phyloP scores from a whole-genome alignment of 2,797 vertebrate genomes.

The Pangasius krempfi region DNA sequence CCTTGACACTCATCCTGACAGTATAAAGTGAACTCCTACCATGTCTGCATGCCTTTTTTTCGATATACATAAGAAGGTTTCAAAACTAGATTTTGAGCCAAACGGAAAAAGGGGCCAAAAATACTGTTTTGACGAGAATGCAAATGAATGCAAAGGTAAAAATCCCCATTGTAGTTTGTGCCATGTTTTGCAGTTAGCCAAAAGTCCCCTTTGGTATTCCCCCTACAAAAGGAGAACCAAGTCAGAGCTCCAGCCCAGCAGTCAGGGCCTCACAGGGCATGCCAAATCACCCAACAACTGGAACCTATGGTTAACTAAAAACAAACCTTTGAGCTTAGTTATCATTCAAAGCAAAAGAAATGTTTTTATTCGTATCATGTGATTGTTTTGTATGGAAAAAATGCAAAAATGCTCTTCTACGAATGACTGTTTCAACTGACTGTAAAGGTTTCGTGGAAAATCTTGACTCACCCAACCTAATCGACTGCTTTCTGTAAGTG shows the following conservation, averaged over 20 bases:
- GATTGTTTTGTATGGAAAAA: constrained; percentile 32
- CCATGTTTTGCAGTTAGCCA: constrained; percentile 57
- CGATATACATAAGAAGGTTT: constrained; percentile 46
- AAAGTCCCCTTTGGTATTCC: constrained; percentile 66
- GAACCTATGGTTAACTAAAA: constrained; percentile 23
- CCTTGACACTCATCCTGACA: constrained; percentile 51
- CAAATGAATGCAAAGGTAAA: constrained; percentile 72
- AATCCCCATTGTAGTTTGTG: constrained; percentile 64
- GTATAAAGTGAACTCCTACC: constrained; percentile 24
- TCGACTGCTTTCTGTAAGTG: background rate
- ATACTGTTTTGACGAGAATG: constrained; percentile 68
- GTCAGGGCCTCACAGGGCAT: constrained; percentile 41
- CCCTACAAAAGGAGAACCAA: constrained; percentile 62
- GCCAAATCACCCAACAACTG: constrained; percentile 15
- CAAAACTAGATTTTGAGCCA: constrained; percentile 51
- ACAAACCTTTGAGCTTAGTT: constrained; percentile 28
- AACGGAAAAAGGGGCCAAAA: constrained; percentile 49
- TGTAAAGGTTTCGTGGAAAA: constrained; percentile 21
- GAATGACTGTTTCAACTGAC: constrained; percentile 13
- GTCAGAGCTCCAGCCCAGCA: constrained; percentile 56
- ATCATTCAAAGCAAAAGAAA: constrained; percentile 40
- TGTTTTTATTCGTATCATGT: constrained; percentile 32
- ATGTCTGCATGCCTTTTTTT: constrained; percentile 39
- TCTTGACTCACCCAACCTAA: background rate
- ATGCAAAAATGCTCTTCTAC: constrained; percentile 6